Percentiles rank a stretch among this genome's conserved stretches.
These are phyloP conservation scores for Falcaria lacertinaria DNA, from an alignment of 2,888 invertebrate species.

Conservation along the genomic window DNA sequence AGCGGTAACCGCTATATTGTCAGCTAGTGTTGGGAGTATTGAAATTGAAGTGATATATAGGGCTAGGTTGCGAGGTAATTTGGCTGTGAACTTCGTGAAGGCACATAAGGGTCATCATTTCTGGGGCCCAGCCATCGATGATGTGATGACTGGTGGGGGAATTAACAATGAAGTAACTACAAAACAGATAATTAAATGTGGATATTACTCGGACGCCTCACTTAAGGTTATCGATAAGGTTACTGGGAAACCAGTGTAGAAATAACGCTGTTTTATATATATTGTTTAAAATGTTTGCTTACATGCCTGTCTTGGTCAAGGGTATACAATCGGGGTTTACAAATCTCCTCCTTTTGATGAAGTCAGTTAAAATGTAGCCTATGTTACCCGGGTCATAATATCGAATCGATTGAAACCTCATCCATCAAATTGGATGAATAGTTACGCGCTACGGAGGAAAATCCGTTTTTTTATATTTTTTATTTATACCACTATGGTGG, in stretches of 20 bases:
- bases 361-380: too few relatives aligned
- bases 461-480: too few relatives aligned
- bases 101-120: conserved; percentile 50
- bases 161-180: conserved; percentile 36
- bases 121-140: conserved; percentile 44
- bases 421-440: too few relatives aligned
- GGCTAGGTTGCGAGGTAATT: conserved; percentile 44
- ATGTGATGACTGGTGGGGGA: conserved; percentile 41
- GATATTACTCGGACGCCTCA: conserved; percentile 47
- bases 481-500: too few relatives aligned
- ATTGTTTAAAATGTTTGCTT: too few relatives aligned
- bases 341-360: too few relatives aligned
- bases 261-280: too few relatives aligned
- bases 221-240: conserved; percentile 51
- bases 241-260: conserved; percentile 36
- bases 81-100: conserved; percentile 53
- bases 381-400: too few relatives aligned
- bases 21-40: conserved; percentile 45
- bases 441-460: too few relatives aligned
- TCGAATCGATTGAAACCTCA: too few relatives aligned
- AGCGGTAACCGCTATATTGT: conserved; percentile 46
- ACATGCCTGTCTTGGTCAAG: too few relatives aligned
- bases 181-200: conserved; percentile 42
- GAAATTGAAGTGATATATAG: conserved; percentile 50
- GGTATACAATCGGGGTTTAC: too few relatives aligned